phyloP scores from a whole-genome alignment of 2,797 vertebrate species.

The Gymnoscopelus microlampas region DNA sequence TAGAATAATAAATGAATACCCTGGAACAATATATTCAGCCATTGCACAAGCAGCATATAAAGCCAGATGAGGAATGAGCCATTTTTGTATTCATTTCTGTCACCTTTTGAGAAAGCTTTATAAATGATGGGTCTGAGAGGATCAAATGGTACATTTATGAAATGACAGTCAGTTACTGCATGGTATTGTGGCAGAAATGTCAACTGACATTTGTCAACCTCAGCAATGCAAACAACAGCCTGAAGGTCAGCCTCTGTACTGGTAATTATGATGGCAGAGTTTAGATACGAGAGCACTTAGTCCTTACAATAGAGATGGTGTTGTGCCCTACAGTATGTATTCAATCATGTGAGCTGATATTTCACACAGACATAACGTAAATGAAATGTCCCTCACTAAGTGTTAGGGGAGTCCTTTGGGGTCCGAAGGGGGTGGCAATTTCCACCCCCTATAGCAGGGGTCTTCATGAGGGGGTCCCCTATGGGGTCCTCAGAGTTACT shows the following conservation, averaged over 20 bases:
- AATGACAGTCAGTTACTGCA: constrained; percentile 48
- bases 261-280: constrained; percentile 61
- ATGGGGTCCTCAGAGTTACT: no score
- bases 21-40: constrained; percentile 52
- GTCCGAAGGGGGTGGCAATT: neutral
- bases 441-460: no score
- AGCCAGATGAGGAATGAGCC: constrained; percentile 9
- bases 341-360: constrained; percentile 10
- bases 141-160: constrained; percentile 56
- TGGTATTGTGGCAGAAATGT: constrained; percentile 55
- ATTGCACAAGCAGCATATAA: constrained; percentile 15
- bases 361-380: neutral
- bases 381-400: neutral
- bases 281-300: constrained; percentile 47
- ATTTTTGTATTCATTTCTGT: constrained; percentile 36
- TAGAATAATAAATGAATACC: constrained; percentile 49
- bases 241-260: constrained; percentile 67
- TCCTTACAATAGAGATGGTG: constrained; percentile 40
- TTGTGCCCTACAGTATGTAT: constrained; percentile 19
- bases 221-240: constrained; percentile 64
- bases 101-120: constrained; percentile 18
- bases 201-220: constrained; percentile 68
- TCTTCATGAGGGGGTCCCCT: no score
- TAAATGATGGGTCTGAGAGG: constrained; percentile 39
- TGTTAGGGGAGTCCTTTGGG: constrained; percentile 11